These are phyloP conservation scores for Vulpes ferrilata DNA, from an alignment of 2,113 vertebrate genomes.

Conservation along the genomic window DNA sequence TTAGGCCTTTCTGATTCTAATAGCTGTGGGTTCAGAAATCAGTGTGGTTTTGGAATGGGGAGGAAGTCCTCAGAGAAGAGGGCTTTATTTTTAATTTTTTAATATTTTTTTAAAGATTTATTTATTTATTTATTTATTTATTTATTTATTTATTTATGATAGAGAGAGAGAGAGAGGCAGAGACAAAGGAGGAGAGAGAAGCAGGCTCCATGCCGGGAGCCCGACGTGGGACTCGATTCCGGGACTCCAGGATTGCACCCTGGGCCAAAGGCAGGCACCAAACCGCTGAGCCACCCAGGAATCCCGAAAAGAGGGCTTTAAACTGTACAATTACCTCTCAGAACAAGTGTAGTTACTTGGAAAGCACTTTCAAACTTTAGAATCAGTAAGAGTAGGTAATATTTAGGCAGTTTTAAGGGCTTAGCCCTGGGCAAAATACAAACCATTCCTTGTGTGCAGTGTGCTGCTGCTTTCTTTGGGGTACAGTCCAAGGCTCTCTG, in stretches of 20 bases:
- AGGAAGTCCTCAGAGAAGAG: background rate
- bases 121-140: too few relatives aligned
- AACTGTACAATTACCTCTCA: background rate
- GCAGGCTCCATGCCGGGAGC: too few relatives aligned
- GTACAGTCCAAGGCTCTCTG: background rate
- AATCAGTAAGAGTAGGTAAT: background rate
- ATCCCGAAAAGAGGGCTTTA: background rate
- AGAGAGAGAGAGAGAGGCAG: too few relatives aligned
- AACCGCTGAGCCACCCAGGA: too few relatives aligned
- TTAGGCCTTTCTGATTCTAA: background rate
- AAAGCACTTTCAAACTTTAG: background rate
- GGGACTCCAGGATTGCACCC: too few relatives aligned
- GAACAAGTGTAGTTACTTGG: constrained; percentile 26
- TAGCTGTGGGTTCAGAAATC: background rate
- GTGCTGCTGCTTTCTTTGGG: background rate
- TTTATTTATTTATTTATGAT: too few relatives aligned
- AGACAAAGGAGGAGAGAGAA: too few relatives aligned
- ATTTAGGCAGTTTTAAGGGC: background rate
- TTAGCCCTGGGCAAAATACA: background rate
- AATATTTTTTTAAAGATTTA: too few relatives aligned
- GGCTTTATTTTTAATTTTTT: background rate
- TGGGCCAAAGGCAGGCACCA: too few relatives aligned
- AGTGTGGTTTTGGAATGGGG: background rate
- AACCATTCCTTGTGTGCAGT: background rate
- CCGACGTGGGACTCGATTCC: too few relatives aligned